A percentile compares a stretch with the other conserved stretches of the same genome.
Evolutionary conservation across 2,888 invertebrate genomes (phyloP).

Genomic region (Hirtodrosophila duncani): DNA sequence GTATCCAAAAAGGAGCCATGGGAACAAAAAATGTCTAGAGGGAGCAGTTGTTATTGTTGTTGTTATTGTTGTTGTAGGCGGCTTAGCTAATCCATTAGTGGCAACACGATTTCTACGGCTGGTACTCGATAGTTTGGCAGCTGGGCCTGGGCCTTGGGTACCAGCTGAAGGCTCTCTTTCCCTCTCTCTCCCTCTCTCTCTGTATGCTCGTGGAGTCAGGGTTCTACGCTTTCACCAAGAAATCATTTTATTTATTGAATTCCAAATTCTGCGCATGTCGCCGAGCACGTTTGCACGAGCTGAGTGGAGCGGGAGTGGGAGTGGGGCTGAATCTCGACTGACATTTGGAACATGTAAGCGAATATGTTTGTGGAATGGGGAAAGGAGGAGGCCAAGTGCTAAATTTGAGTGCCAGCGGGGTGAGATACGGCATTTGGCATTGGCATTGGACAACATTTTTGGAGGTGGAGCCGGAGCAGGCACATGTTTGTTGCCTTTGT

Average conservation of each 20-base stretch:
- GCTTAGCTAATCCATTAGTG: too few species aligned
- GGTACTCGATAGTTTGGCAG: too few species aligned
- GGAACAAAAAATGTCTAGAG: too few species aligned
- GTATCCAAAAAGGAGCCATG: too few species aligned
- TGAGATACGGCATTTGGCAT: slow-evolving; percentile 3
- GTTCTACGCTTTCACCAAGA: slow-evolving; percentile 65
- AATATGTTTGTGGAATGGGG: slow-evolving; percentile 39
- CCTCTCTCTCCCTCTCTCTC: neutral
- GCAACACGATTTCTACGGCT: too few species aligned
- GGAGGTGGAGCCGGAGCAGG: slow-evolving; percentile 7
- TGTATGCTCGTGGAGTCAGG: neutral
- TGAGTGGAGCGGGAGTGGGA: neutral
- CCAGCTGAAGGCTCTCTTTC: too few species aligned
- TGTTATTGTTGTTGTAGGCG: too few species aligned
- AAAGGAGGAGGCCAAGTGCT: neutral
- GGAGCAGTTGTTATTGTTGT: too few species aligned
- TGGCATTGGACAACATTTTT: slow-evolving; percentile 32
- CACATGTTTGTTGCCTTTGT: slow-evolving; percentile 10
- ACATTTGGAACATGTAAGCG: slow-evolving; percentile 34
- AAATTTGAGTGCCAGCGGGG: slow-evolving; percentile 1
- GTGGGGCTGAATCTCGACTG: too few species aligned
- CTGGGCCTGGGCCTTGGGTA: too few species aligned
- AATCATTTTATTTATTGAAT: slow-evolving; percentile 68
- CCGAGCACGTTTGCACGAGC: slow-evolving; percentile 67
- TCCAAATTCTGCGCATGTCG: slow-evolving; percentile 69